phyloP scores from a whole-genome alignment of 1,140 invertebrate genomes.

The Camponotus pennsylvanicus region DNA sequence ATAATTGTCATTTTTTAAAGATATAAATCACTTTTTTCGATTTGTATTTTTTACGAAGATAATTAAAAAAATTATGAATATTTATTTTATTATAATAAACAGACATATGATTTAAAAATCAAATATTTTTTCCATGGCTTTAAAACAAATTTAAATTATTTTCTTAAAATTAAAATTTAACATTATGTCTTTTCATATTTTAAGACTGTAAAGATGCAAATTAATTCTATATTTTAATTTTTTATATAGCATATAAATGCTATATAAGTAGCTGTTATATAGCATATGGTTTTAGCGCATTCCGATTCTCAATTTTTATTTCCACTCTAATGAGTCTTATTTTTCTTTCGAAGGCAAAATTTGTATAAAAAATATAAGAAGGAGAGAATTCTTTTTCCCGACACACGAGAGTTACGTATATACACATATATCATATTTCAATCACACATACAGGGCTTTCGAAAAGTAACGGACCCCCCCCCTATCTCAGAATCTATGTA shows the following conservation, averaged over 20 bases:
- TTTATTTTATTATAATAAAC: background rate
- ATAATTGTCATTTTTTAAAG: background rate
- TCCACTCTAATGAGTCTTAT: background rate
- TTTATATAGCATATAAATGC: background rate
- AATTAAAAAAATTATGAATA: no score
- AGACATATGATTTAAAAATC: background rate
- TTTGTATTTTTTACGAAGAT: background rate
- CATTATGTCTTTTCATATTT: background rate
- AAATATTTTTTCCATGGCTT: background rate
- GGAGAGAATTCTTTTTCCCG: background rate
- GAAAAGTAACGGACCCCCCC: no score
- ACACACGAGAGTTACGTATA: background rate
- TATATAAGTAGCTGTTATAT: background rate
- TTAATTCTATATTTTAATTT: background rate
- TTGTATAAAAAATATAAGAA: background rate
- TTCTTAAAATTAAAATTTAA: background rate
- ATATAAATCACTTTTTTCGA: background rate
- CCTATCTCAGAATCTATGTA: no score
- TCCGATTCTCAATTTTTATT: background rate
- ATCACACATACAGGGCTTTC: no score
- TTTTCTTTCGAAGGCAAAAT: background rate
- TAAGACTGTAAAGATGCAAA: background rate
- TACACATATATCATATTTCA: no score
- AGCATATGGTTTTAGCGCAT: background rate
- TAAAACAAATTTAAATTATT: background rate